Percentiles rank a stretch among this genome's conserved stretches.
phyloP scores from a whole-genome alignment of 2,888 invertebrate genomes.

The Melanostoma mellinum region DNA sequence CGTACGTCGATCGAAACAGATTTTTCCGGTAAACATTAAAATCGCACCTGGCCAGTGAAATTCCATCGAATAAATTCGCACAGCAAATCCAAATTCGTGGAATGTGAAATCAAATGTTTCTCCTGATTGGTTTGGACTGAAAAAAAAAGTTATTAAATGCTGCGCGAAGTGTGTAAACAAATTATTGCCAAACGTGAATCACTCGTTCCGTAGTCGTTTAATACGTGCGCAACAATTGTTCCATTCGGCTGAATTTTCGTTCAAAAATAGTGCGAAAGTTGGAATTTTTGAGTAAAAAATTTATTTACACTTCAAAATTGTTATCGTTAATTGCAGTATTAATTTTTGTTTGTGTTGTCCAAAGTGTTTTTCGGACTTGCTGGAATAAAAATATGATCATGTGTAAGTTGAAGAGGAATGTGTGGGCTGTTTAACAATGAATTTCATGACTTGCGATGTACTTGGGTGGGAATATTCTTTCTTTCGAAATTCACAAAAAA shows the following conservation, averaged over 20 bases:
- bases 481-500: not conserved
- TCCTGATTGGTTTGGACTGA: conserved; percentile 11
- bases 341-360: conserved; percentile 2
- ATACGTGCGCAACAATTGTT: conserved; percentile 37
- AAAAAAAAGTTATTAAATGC: conserved; percentile 11
- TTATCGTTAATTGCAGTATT: conserved; percentile 35
- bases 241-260: not conserved
- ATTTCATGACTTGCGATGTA: conserved; percentile 52
- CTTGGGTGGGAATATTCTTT: conserved; percentile 7
- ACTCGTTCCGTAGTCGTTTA: conserved; percentile 1
- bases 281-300: conserved; percentile 1
- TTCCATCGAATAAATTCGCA: conserved; percentile 29
- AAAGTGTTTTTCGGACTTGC: conserved; percentile 19
- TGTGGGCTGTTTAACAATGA: conserved; percentile 33
- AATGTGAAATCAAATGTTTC: conserved; percentile 8
- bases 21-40: conserved; percentile 31
- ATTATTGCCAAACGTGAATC: conserved; percentile 36
- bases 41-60: conserved; percentile 35
- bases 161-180: conserved; percentile 19
- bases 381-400: conserved; percentile 39
- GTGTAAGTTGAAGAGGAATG: conserved; percentile 47
- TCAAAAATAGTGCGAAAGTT: conserved; percentile 1
- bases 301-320: conserved; percentile 25
- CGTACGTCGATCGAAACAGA: conserved; percentile 26
- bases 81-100: conserved; percentile 12